Evolutionary conservation across 2,888 invertebrate genomes (phyloP).

Genomic region (Netelia inedita): DNA sequence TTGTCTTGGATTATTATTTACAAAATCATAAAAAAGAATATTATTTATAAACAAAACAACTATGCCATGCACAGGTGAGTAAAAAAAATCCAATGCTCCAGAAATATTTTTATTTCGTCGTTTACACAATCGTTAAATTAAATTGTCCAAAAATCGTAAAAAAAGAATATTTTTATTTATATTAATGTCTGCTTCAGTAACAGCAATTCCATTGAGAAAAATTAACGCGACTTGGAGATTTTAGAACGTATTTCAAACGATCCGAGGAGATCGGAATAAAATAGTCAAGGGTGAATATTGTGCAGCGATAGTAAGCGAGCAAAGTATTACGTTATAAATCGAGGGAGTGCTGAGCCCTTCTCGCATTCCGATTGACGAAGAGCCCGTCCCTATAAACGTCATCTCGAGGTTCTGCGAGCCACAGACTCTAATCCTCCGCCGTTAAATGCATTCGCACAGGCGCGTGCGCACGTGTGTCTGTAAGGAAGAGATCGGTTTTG

Average conservation of each 20-base stretch:
- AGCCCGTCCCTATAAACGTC: slow-evolving; percentile 35
- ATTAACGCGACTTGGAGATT: background rate
- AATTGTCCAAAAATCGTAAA: too few species aligned
- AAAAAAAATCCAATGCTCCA: too few species aligned
- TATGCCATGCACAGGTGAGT: too few species aligned
- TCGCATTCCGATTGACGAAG: slow-evolving; percentile 56
- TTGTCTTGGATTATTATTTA: too few species aligned
- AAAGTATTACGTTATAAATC: background rate
- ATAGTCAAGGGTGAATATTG: slow-evolving; percentile 37
- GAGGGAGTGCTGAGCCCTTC: slow-evolving; percentile 57
- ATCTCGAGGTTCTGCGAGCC: slow-evolving; percentile 8
- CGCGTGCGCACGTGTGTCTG: slow-evolving; percentile 12
- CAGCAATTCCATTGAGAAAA: background rate
- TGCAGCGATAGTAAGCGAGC: background rate
- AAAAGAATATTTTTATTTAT: too few species aligned
- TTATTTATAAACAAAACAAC: too few species aligned
- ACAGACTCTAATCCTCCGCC: background rate
- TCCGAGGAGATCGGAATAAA: background rate
- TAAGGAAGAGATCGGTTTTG: slow-evolving; percentile 38
- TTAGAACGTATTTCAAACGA: background rate
- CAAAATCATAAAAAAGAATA: too few species aligned
- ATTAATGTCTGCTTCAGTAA: background rate
- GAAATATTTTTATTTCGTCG: too few species aligned
- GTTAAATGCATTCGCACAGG: background rate
- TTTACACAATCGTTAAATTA: too few species aligned